phyloP scores from a whole-genome alignment of 2,888 invertebrate genomes.

The Pogonocherus hispidulus region DNA sequence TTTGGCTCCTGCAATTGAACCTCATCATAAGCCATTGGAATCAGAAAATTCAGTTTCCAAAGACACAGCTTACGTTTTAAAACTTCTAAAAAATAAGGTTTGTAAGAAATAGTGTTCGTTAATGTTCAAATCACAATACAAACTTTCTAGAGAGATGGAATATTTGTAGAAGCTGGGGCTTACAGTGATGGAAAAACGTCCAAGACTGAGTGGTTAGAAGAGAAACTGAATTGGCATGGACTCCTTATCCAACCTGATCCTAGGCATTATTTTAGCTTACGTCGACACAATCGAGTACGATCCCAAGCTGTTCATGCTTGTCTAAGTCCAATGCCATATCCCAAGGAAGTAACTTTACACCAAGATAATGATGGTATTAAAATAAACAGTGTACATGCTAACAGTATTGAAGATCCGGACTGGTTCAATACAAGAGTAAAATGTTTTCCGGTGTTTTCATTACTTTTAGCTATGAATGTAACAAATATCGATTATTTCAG shows the following conservation, averaged over 20 bases:
- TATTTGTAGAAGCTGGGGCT: slow-evolving; percentile 80
- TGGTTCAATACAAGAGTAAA: slow-evolving; percentile 82
- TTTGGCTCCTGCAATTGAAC: slow-evolving; percentile 70
- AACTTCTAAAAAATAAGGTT: slow-evolving; percentile 68
- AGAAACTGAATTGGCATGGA: slow-evolving; percentile 81
- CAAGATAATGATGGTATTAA: slow-evolving; percentile 67
- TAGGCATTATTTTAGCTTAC: slow-evolving; percentile 79
- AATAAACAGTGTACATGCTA: slow-evolving; percentile 70
- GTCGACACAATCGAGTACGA: slow-evolving; percentile 73
- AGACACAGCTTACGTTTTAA: slow-evolving; percentile 69
- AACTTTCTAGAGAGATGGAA: slow-evolving; percentile 75
- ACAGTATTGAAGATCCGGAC: slow-evolving; percentile 72
- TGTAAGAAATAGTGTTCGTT: slow-evolving; percentile 50
- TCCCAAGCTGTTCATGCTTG: slow-evolving; percentile 83
- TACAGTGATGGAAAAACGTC: slow-evolving; percentile 74
- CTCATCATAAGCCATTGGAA: slow-evolving; percentile 66
- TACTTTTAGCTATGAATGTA: slow-evolving; percentile 83
- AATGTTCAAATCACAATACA: slow-evolving; percentile 23
- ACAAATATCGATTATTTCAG: slow-evolving; percentile 79
- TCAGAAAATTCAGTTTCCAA: slow-evolving; percentile 65
- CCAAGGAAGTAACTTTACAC: slow-evolving; percentile 73
- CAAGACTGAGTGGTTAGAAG: slow-evolving; percentile 81
- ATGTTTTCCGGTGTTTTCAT: slow-evolving; percentile 87
- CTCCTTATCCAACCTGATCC: slow-evolving; percentile 84
- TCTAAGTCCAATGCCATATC: slow-evolving; percentile 82